Evolutionary conservation across 2,113 vertebrate genomes (phyloP), one percentile per base, ranked within the genome.

Genomic region (Pluvialis apricaria): DNA sequence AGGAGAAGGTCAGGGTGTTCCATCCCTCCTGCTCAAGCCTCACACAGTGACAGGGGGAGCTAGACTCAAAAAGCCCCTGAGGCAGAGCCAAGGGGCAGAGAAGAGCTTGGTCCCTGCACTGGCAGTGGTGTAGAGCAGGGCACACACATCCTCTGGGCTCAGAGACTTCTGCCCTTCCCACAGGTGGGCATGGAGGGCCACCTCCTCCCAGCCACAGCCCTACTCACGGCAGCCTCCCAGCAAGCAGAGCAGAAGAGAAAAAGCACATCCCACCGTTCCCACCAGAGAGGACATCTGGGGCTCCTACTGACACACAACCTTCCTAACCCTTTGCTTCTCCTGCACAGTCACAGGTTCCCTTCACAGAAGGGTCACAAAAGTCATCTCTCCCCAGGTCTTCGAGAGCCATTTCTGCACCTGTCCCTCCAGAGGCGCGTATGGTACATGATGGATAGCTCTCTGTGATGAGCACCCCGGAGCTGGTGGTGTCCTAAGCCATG

Each of bases 1-100:
- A 49, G 38, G 54, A 78, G 68, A 69, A 70, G 85, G 76, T 98
- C 94, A 98, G 94, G 68, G 40, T 38, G 55, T 47, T 73, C 44
- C 68, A 57, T 14, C 29, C 20, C 22, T 58, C 47, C 66, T 42
- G 61, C 44, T n/a, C 3, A 0, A 36, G 38, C 55, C 31, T 77
- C 66, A 51, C 42, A 40, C 34, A 65, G 38, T 1, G 1, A 55
- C 45, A 36, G 6, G 6, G 6, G 6, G 36, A 55, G 16, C 2
- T 47, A 42, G 32, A 64, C 60, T 64, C 69, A 24, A 44, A 47
- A 62, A 81, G 72, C 20, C 25, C 25, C 42, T 5, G 8, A 36
- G 44, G 55, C 51, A 75, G 29, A 83, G 52, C 24, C 66, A 16
- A 64, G 64, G 21, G 19, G 32, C 28, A 36, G 24, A 84, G 65